Evolutionary conservation across 92 coral and sea anemone species (phyloP), one percentile per base, ranked within the genome.

Genomic region (Ricordea florida): DNA sequence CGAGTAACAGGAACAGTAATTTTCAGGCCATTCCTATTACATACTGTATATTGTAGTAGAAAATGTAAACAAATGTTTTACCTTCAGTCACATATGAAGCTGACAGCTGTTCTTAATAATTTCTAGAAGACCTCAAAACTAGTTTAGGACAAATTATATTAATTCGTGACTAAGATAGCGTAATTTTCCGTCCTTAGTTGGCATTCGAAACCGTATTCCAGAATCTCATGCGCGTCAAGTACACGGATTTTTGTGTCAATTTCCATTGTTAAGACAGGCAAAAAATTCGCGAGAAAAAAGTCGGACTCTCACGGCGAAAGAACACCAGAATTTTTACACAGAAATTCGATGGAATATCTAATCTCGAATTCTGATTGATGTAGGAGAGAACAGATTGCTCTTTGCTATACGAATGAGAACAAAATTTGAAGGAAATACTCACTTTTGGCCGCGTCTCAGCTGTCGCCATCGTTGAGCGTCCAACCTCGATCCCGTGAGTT

Each of bases 371-470:
- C 26, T 69, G 17, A 17, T 8, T 20, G 15, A 18, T 55, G 64
- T 55, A 38, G 40, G 14, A 6, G 28, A 27, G 38, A 37, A 70
- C 65, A 70, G 51, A 57, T 55, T 14, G 41, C 51, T 55, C 66
- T 82, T 82, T 62, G 34, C 47, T 56, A 52, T 41, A 18, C 80
- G 87, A 90, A 86, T 73, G 69, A 87, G 77, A 53, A 78, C 79
- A 84, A 82, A 88, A 90, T 82, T 86, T 85, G 86, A 66, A 80
- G 81, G 79, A 78, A 91, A 62, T 91, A 91, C 97, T 91, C 89
- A 91, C 97, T 72, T 79, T 84, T 83, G 57, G n/a, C n/a, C n/a
- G 97, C 97, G 97, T 91, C 93, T 91, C 97, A 91, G 97, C 97
- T 91, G 97, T 91, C 97, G 97, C 97, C 97, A 91, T 91, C 97